These are phyloP conservation scores for Cryptotis parvus DNA, from an alignment of 2,113 vertebrate species.

Conservation along the genomic window DNA sequence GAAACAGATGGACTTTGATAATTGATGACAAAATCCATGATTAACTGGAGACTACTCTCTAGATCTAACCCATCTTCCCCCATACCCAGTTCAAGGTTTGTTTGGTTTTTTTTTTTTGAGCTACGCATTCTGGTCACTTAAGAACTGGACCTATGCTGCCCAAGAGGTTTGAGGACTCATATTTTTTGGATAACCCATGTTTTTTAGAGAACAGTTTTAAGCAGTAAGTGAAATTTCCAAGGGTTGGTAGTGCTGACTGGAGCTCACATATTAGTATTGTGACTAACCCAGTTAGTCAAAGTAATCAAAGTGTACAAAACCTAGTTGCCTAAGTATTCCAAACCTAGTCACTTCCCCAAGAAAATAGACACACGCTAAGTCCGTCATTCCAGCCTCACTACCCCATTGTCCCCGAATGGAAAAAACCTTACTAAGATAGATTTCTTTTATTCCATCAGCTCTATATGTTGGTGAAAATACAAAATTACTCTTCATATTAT, in stretches of 20 bases:
- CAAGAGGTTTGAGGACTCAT: background rate
- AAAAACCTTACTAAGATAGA: background rate
- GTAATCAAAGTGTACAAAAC: no score
- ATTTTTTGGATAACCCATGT: no score
- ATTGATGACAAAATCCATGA: background rate
- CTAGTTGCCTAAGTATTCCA: no score
- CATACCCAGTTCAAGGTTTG: background rate
- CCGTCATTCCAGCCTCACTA: background rate
- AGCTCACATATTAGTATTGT: background rate
- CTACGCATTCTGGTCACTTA: background rate
- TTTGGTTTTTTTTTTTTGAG: no score
- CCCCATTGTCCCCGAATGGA: background rate
- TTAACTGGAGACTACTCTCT: background rate
- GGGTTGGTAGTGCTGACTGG: background rate
- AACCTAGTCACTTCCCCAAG: background rate
- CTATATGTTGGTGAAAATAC: no score
- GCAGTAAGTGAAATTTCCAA: slow-evolving; percentile 9
- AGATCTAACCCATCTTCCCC: background rate
- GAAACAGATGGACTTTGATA: background rate
- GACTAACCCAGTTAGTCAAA: no score
- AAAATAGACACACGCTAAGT: background rate
- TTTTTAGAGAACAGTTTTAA: background rate
- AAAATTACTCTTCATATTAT: no score
- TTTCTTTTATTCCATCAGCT: background rate
- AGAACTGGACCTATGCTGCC: background rate